Evolutionary conservation across 1,140 invertebrate species (phyloP).

Genomic region (Drosophila pandora): DNA sequence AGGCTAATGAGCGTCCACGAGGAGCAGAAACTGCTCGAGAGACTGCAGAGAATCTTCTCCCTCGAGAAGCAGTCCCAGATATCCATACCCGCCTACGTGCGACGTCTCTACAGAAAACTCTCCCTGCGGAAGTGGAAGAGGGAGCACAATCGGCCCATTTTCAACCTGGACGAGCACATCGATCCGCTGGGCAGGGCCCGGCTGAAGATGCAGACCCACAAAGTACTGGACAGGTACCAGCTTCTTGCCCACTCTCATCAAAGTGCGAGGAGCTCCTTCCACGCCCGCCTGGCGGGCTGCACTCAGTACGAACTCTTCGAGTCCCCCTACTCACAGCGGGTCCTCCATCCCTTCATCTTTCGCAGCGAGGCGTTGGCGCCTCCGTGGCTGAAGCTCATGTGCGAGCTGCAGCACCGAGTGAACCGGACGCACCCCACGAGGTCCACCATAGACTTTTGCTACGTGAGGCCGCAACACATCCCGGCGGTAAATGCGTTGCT

Average conservation of each 20-base stretch:
- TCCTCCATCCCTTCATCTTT: slow-evolving; percentile 81
- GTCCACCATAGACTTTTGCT: slow-evolving; percentile 92
- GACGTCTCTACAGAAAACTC: slow-evolving; percentile 86
- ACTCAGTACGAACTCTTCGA: slow-evolving; percentile 76
- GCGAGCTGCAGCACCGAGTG: slow-evolving; percentile 69
- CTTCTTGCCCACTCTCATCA: slow-evolving; percentile 53
- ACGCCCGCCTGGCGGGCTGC: slow-evolving; percentile 61
- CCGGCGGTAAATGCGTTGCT: slow-evolving; percentile 93
- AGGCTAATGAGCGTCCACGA: slow-evolving; percentile 86
- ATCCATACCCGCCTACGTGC: slow-evolving; percentile 79
- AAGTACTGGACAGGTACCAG: slow-evolving; percentile 84
- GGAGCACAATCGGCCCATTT: slow-evolving; percentile 85
- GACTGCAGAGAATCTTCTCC: slow-evolving; percentile 66
- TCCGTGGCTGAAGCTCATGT: slow-evolving; percentile 81
- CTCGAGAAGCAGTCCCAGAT: slow-evolving; percentile 47
- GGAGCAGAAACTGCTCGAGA: slow-evolving; percentile 85
- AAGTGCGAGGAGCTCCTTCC: slow-evolving; percentile 57
- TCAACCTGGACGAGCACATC: slow-evolving; percentile 85
- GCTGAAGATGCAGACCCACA: slow-evolving; percentile 41
- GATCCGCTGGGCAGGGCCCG: slow-evolving; percentile 34
- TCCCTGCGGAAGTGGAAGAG: slow-evolving; percentile 86
- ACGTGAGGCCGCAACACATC: slow-evolving; percentile 94
- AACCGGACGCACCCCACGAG: slow-evolving; percentile 75
- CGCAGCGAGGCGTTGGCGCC: slow-evolving; percentile 64
- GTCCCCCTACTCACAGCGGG: slow-evolving; percentile 73